Base-by-base conservation (phyloP, 2,888 invertebrate genomes). In the Yponomeuta plumbellus region DNA sequence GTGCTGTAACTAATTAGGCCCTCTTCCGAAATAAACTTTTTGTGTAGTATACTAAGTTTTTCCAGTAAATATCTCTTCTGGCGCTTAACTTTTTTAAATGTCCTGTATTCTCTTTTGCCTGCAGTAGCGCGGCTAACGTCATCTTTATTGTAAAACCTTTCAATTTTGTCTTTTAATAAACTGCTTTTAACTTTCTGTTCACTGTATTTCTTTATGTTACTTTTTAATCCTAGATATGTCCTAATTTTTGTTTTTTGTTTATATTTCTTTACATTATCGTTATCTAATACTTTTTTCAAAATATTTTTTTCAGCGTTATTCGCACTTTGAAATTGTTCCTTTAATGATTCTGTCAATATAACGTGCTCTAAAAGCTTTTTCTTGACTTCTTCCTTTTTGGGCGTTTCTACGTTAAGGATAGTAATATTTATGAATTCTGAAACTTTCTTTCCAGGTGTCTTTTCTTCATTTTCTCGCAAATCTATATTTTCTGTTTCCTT, bases 121-220 rank as follows among this genome's bases (percentile, higher is more conserved):
- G 68, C 68, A 26, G 68, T 68, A 13, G 65, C 66, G 20, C 68
- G 58, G 62, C 65, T 68, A 56, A 66, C 66, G 34, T 66, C 65
- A 40, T 66, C 62, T 67, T 61, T 67, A 11, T 66, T 66, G 39
- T 52, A 68, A 68, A 65, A 66, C 8, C n/a, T 26, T 56, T 68
- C 66, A 64, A 66, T 66, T 66, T 66, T 64, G 21, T 63, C 57
- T 65, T 62, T 39, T 34, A 67, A 62, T 34, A 34, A 34, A 39
- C 13, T 62, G 6, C 44, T 57, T 57, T 65, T 67, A 22, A n/a
- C 57, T 34, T 62, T 65, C 40, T 62, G 62, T 20, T 61, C 34
- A 39, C 67, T 40, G 56, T 65, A 62, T 11, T 65, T 62, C 63
- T 67, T 67, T 11, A 67, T 57, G 39, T 67, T 67, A 65, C 66